phyloP scores from a whole-genome alignment of 2,113 vertebrate species.

The Rynchops niger region DNA sequence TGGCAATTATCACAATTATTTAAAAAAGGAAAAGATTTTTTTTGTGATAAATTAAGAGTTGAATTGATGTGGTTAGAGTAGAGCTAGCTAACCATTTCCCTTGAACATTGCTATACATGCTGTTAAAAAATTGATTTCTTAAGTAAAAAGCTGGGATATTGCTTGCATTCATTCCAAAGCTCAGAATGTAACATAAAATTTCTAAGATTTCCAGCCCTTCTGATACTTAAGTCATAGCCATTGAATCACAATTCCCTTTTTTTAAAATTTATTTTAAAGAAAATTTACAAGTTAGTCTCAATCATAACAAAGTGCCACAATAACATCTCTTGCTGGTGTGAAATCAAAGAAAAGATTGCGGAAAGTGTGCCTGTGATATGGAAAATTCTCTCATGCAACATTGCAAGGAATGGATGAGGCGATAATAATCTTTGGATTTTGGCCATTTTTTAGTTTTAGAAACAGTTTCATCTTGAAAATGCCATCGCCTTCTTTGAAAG shows the following conservation, averaged over 20 bases:
- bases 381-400: conserved; percentile 40
- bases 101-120: not conserved
- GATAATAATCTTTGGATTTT: conserved; percentile 70
- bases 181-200: not conserved
- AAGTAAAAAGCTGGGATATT: not conserved
- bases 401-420: not conserved
- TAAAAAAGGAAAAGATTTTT: not conserved
- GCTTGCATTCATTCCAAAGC: not conserved
- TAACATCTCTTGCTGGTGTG: not conserved
- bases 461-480: conserved; percentile 19
- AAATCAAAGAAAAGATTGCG: not conserved
- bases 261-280: not conserved
- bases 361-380: not conserved
- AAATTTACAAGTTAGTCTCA: not conserved
- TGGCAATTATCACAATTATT: not conserved
- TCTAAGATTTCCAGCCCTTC: not conserved
- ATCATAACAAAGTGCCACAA: not conserved
- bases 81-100: not conserved
- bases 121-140: not conserved
- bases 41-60: not conserved
- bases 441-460: conserved; percentile 57
- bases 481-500: conserved; percentile 43
- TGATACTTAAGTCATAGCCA: not conserved
- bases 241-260: not conserved
- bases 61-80: not conserved